phyloP scores from a whole-genome alignment of 1,140 invertebrate genomes.

The Apis florea region DNA sequence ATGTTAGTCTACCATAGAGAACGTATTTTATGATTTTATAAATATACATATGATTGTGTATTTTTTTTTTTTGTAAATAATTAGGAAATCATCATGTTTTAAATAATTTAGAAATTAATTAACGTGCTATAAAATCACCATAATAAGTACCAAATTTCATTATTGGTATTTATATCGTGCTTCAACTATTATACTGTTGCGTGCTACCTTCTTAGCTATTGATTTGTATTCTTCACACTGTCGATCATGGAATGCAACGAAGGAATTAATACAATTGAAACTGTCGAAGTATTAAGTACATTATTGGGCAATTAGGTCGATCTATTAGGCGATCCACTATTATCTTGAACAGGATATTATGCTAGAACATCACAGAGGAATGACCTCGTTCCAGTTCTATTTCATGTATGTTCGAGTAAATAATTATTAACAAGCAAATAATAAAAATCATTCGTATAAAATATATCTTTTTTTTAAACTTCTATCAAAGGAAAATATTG shows the following conservation, averaged over 20 bases:
- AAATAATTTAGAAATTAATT: no score
- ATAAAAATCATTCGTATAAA: background rate
- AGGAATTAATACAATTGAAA: background rate
- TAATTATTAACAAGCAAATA: background rate
- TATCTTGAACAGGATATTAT: background rate
- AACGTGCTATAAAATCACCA: background rate
- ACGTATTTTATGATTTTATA: background rate
- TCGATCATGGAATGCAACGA: background rate
- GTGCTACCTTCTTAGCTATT: background rate
- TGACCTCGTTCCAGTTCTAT: background rate
- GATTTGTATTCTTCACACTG: slow-evolving; percentile 1
- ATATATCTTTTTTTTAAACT: background rate
- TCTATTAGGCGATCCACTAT: slow-evolving; percentile 23
- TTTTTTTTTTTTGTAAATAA: background rate
- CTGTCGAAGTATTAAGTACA: background rate
- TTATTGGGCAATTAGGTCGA: slow-evolving; percentile 19
- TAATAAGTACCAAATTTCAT: background rate
- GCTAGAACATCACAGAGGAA: background rate
- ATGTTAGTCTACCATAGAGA: background rate
- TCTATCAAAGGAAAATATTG: no score
- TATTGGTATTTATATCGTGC: background rate
- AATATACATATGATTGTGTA: background rate
- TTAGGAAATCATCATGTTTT: background rate
- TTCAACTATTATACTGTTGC: background rate
- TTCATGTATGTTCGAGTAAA: background rate